Percentiles rank a stretch among this genome's conserved stretches.
phyloP scores from a whole-genome alignment of 2,797 vertebrate species.

The Malurus splendens region DNA sequence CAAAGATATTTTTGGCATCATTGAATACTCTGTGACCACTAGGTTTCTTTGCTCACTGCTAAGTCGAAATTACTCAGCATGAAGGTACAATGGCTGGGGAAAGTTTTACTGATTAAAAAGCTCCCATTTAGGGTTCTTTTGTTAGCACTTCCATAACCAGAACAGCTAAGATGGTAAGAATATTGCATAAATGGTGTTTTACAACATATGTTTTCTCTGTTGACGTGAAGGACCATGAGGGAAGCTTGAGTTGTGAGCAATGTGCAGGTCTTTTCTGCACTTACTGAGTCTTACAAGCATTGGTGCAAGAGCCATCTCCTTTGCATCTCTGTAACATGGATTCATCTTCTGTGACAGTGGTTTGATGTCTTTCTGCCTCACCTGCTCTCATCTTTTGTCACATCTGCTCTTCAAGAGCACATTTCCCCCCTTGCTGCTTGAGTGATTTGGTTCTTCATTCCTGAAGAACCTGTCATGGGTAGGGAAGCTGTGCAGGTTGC shows the following conservation, averaged over 20 bases:
- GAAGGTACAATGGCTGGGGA: not conserved
- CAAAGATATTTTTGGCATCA: not conserved
- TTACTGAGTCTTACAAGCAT: not conserved
- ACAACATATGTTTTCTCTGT: not conserved
- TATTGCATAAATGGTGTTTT: not conserved
- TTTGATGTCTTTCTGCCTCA: not conserved
- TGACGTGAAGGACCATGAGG: not conserved
- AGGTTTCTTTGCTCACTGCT: not conserved
- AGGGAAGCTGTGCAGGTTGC: not conserved
- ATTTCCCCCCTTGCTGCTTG: not conserved
- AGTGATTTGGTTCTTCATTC: not conserved
- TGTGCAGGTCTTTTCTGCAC: not conserved
- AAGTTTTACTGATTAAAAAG: conserved; percentile 19
- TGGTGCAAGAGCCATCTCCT: not conserved
- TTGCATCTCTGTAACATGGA: not conserved
- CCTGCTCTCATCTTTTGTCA: not conserved
- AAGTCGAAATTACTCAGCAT: not conserved
- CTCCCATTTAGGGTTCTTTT: not conserved
- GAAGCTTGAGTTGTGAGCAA: not conserved
- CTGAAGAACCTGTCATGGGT: not conserved
- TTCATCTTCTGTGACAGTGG: not conserved
- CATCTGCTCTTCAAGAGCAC: not conserved
- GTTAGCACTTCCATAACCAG: not conserved
- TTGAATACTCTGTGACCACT: not conserved
- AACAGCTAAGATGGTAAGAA: not conserved